Conservation (phyloP, 1,140 invertebrate species). For the Heliconius himera region DNA sequence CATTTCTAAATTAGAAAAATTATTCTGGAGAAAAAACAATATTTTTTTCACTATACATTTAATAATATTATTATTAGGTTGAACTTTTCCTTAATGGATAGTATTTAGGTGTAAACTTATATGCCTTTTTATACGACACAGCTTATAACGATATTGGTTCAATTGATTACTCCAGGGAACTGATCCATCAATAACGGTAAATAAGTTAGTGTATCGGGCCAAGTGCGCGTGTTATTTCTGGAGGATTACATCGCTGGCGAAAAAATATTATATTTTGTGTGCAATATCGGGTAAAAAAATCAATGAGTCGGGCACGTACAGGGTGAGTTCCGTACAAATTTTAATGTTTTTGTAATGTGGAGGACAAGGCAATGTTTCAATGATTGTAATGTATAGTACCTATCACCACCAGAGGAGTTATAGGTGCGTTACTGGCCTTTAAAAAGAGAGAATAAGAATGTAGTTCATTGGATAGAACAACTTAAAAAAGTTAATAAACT, state of each 20-base stretch:
- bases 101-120: background rate
- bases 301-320: too few species aligned
- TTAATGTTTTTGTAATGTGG: too few species aligned
- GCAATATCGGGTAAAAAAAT: background rate
- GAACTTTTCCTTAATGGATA: background rate
- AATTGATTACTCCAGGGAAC: conserved; percentile 35
- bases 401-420: too few species aligned
- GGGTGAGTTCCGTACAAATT: too few species aligned
- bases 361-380: too few species aligned
- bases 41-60: background rate
- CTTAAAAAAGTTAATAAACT: too few species aligned
- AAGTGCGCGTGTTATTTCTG: conserved; percentile 26
- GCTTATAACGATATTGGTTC: conserved; percentile 32
- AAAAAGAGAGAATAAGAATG: too few species aligned
- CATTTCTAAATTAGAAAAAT: too few species aligned
- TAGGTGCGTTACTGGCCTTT: too few species aligned
- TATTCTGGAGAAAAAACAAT: too few species aligned
- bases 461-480: too few species aligned
- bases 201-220: conserved; percentile 27
- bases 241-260: background rate
- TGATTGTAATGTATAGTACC: too few species aligned
- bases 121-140: background rate
- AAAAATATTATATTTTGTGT: background rate
- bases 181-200: conserved; percentile 34
- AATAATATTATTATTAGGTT: background rate